Base-by-base conservation (phyloP, 2,888 invertebrate species). In the Chalcis sispes region DNA sequence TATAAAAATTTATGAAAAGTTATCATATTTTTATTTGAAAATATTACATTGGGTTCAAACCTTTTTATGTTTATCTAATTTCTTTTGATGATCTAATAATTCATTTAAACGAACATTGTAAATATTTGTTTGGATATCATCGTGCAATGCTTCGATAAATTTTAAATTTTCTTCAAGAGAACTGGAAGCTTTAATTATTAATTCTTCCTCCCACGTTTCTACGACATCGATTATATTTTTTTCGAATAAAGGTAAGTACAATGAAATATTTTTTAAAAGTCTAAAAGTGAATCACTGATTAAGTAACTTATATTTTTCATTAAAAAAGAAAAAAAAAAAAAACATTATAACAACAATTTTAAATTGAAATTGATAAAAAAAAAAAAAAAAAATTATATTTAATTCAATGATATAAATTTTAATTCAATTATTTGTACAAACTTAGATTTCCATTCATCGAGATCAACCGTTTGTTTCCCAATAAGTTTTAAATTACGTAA, bases 1-100 rank as follows among this genome's bases (percentile, higher is more conserved):
- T 77, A 27, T 10, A 59, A 67, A 72, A 65, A 27, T 62, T 46
- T 62, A 1, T 13, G 13, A 32, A 27, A 32, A 10, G 23, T 4
- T n/a, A 23, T 18, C 54, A 36, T 36, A 36, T 36, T 7, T 36
- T 36, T 36, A 36, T 20, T 50, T 18, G 20, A 4, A 20, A 42
- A 7, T 36, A 36, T 42, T 42, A 13, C 15, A 42, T 32, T 23
- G 32, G n/a, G n/a, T 32, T 23, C 56, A 58, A 48, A 82, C 82
- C 59, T 64, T 78, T 71, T 75, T 80, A 40, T 81, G 81, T 18
- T 62, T 62, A 4, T 81, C 78, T n/a, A 82, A 64, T n/a, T 70
- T 40, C 23, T 70, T 32, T 20, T 66, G 69, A 56, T 82, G 81
- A 29, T 36, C 48, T 15, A 66, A 27, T 7, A 82, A 77, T 70